These are phyloP conservation scores for Hymenopus coronatus DNA, from an alignment of 2,888 invertebrate genomes.

Conservation along the genomic window DNA sequence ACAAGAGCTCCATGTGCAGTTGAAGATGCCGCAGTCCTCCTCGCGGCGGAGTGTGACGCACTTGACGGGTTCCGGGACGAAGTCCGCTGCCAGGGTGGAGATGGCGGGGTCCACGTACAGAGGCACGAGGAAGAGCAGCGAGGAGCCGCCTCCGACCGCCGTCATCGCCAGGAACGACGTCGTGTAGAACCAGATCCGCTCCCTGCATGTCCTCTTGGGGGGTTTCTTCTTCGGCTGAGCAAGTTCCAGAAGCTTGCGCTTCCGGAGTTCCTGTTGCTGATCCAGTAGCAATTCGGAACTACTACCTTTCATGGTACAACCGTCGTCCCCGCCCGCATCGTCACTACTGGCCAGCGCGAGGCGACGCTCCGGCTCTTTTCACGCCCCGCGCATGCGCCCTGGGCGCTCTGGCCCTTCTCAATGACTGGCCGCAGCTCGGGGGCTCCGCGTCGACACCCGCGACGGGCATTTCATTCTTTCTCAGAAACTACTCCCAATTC, in stretches of 20 bases:
- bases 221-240: constrained; percentile 53
- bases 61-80: constrained; percentile 68
- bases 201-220: constrained; percentile 58
- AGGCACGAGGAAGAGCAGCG: constrained; percentile 69
- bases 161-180: constrained; percentile 68
- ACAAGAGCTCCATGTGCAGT: constrained; percentile 78
- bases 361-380: no score
- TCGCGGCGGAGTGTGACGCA: constrained; percentile 70
- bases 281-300: constrained; percentile 76
- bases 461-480: no score
- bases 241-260: constrained; percentile 58
- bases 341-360: neutral
- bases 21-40: constrained; percentile 68
- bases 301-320: constrained; percentile 61
- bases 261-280: constrained; percentile 67
- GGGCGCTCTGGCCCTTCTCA: neutral
- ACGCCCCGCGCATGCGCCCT: neutral
- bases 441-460: no score
- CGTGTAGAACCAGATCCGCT: constrained; percentile 68
- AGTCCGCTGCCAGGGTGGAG: constrained; percentile 59
- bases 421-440: neutral
- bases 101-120: constrained; percentile 69
- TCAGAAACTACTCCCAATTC: no score
- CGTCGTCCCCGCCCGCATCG: neutral
- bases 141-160: constrained; percentile 69